These are phyloP conservation scores for Peromyscus eremicus DNA, from an alignment of 2,797 vertebrate genomes.

Conservation along the genomic window DNA sequence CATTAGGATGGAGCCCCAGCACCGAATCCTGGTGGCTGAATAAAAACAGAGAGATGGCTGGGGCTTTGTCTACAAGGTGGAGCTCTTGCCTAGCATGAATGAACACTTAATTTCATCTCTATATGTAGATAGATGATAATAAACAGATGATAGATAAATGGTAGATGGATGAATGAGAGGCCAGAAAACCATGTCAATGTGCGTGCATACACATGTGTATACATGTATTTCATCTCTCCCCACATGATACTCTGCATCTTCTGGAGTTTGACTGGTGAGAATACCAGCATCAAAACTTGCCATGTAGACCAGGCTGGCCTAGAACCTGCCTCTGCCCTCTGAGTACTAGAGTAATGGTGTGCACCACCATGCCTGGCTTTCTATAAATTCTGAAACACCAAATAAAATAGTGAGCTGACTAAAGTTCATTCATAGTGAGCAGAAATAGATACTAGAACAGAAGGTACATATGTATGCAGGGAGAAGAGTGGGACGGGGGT, in stretches of 20 bases:
- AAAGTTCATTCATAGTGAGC: not conserved
- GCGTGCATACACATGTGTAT: too few species aligned
- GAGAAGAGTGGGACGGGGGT: not conserved
- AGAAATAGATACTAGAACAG: not conserved
- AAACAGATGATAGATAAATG: not conserved
- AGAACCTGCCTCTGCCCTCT: not conserved
- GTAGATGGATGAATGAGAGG: not conserved
- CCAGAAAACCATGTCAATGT: too few species aligned
- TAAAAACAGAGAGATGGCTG: not conserved
- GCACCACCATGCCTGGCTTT: not conserved
- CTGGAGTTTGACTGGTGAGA: not conserved
- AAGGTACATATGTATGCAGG: fast-evolving
- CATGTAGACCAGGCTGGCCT: not conserved
- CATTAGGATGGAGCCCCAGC: not conserved
- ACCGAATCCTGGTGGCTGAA: not conserved
- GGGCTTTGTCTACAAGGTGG: not conserved
- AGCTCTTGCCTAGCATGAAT: not conserved
- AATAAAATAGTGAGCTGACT: not conserved
- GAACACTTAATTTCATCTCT: not conserved
- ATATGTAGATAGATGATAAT: not conserved
- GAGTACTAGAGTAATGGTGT: not conserved
- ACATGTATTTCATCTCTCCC: not conserved
- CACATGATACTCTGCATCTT: not conserved
- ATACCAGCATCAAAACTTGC: not conserved
- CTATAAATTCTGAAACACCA: not conserved